phyloP scores from a whole-genome alignment of 2,888 invertebrate species.

The Noctua janthe region DNA sequence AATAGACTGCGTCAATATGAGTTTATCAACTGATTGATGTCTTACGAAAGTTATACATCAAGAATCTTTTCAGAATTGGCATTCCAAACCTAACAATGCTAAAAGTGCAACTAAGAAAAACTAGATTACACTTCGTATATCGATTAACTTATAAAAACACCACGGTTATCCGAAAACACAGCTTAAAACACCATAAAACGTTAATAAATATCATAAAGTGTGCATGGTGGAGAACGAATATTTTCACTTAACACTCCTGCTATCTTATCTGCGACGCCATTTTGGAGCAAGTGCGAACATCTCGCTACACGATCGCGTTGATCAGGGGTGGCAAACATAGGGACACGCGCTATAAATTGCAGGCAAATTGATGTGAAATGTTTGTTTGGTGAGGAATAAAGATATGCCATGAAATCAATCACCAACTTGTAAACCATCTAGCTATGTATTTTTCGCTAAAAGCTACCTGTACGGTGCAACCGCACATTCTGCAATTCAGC shows the following conservation, averaged over 20 bases:
- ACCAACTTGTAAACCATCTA: not conserved
- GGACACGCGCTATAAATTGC: not conserved
- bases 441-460: not conserved
- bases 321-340: slow-evolving; percentile 49
- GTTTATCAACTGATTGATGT: not conserved
- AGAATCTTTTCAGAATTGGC: not conserved
- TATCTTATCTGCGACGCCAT: slow-evolving; percentile 74
- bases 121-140: not conserved
- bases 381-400: not conserved
- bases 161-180: slow-evolving; percentile 10
- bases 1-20: not conserved
- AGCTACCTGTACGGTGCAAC: not conserved
- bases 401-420: not conserved
- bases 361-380: no score
- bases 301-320: slow-evolving; percentile 59
- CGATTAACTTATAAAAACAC: slow-evolving; percentile 3
- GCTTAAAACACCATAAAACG: slow-evolving; percentile 27
- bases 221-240: slow-evolving; percentile 56
- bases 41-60: not conserved
- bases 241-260: slow-evolving; percentile 70
- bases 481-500: no score
- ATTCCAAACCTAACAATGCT: not conserved
- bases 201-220: slow-evolving; percentile 52
- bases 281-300: slow-evolving; percentile 62
- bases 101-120: not conserved